Evolutionary conservation across 2,113 vertebrate species (phyloP), one percentile per base, ranked within the genome.

Genomic region (Colinus virginianus): DNA sequence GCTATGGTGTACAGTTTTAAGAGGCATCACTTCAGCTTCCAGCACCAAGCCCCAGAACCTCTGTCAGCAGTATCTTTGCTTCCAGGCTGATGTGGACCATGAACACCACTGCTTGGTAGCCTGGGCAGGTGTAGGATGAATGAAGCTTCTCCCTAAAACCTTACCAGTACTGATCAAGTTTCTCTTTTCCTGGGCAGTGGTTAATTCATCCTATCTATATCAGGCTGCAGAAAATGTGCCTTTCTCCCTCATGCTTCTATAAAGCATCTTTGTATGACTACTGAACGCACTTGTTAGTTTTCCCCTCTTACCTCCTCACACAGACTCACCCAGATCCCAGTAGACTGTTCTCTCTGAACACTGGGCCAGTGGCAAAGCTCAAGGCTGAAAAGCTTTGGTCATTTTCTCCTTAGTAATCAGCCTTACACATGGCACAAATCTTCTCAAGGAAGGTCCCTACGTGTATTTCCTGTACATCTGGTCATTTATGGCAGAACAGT

Each of bases 401-500:
- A 63, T 88, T 61, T 70, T 61, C 63, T 81, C 18, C 6, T 83
- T 88, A 56, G 36, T 81, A 75, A 70, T 64, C 82, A 78, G 15
- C 11, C 13, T 84, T 75, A 78, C 61, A 81, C 40, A 84, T n/a
- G 66, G 56, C 72, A 92, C n/a, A 69, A 32, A 72, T 88, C 90
- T 92, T 87, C 78, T 84, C 1, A 4, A 55, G 43, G 43, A 89
- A 82, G 77, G 94, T 67, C 67, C 18, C 51, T 21, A 45, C 22
- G 10, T 58, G 6, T 88, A 86, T 90, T 94, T 96, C 91, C 94
- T 95, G 82, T 23, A 84, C 93, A 94, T 82, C 78, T 90, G 85
- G 68, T 61, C 61, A 75, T 46, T 74, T 92, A 91, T 91, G 58
- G 56, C 72, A 46, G 74, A 70, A 49, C 42, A 62, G 69, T 16